phyloP scores from a whole-genome alignment of 2,888 invertebrate genomes.

The Physocephala rufipes region DNA sequence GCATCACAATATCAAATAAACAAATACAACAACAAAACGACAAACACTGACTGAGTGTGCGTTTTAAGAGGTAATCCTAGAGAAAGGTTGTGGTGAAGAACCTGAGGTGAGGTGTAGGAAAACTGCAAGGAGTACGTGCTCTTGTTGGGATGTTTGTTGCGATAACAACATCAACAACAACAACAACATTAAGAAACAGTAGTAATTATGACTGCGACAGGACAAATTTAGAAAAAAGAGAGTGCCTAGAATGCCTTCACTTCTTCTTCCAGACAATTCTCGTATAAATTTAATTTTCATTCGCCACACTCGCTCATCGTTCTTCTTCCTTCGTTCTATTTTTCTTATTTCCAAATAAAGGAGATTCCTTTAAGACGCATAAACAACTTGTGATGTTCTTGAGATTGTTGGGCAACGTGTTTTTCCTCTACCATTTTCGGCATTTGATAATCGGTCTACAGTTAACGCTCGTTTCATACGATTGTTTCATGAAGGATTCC shows the following conservation, averaged over 20 bases:
- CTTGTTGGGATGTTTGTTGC: too few relatives aligned
- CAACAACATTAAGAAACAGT: background rate
- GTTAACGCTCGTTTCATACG: background rate
- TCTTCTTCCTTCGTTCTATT: background rate
- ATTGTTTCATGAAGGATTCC: too few relatives aligned
- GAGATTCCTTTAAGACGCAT: background rate
- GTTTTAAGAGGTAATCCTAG: background rate
- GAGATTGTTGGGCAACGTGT: background rate
- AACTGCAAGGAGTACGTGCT: too few relatives aligned
- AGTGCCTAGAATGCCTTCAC: too few relatives aligned
- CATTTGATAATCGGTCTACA: background rate
- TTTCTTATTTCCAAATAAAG: background rate
- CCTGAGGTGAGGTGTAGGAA: background rate
- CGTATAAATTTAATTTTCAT: conserved; percentile 3
- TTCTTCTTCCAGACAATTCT: background rate
- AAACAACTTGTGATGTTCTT: background rate
- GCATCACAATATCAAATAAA: too few relatives aligned
- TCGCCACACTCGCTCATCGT: background rate
- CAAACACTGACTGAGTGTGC: too few relatives aligned
- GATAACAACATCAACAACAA: conserved; percentile 13
- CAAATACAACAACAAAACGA: background rate
- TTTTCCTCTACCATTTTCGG: background rate
- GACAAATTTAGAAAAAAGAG: background rate
- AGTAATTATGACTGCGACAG: background rate
- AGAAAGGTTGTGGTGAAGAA: background rate